Conservation (phyloP, 2,797 vertebrate genomes). For the Amphiprion clarkii region DNA sequence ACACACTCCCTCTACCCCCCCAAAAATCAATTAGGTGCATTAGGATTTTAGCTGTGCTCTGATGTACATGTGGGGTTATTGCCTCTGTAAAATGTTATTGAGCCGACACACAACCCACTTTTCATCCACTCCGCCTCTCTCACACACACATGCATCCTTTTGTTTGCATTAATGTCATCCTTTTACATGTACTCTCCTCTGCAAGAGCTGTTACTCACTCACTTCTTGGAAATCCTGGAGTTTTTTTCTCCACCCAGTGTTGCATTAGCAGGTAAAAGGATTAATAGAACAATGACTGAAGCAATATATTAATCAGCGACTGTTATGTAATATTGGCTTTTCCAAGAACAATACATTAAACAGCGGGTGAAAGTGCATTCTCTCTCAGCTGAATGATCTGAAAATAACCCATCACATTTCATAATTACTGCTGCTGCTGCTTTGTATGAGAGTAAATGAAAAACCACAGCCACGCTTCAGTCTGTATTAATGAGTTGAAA, state of each 20-base stretch:
- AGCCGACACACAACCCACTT: constrained; percentile 11
- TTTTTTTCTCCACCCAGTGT: neutral
- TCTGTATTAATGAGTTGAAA: constrained; percentile 81
- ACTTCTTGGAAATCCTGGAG: constrained; percentile 11
- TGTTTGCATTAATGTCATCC: constrained; percentile 3
- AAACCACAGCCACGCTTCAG: constrained; percentile 22
- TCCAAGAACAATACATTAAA: constrained; percentile 19
- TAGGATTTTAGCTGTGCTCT: constrained; percentile 54
- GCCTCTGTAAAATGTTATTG: constrained; percentile 30
- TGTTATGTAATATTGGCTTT: constrained; percentile 27
- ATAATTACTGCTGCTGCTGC: neutral
- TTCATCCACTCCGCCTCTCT: neutral
- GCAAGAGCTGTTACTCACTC: neutral
- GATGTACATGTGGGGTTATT: constrained; percentile 37
- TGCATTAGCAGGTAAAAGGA: constrained; percentile 25
- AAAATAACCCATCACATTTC: constrained; percentile 14
- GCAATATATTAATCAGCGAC: constrained; percentile 26
- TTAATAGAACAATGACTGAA: constrained; percentile 4
- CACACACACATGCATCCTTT: neutral
- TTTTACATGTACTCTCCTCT: neutral
- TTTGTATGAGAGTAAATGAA: neutral
- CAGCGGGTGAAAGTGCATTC: no score
- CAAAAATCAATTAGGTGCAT: constrained; percentile 73
- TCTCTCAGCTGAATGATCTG: constrained; percentile 1
- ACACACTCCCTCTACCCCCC: neutral